Evolutionary conservation across 2,888 invertebrate species (phyloP), one percentile per base, ranked within the genome.

Genomic region (Plebejus anna): DNA sequence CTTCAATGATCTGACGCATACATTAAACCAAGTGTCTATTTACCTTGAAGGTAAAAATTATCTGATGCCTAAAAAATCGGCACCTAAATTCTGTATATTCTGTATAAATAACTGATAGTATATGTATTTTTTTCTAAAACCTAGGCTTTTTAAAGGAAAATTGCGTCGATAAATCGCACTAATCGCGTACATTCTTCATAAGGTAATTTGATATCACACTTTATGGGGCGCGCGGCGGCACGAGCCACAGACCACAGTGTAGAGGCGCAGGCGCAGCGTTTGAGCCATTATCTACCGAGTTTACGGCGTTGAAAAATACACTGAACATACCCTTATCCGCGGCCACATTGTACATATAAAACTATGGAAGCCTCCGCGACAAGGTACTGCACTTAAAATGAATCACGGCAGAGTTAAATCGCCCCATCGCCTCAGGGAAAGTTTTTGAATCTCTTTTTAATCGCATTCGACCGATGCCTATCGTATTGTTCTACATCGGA

Each of bases 401-500:
- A 83, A 84, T 84, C 84, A 82, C 83, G 83, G 84, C 85, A 84
- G 86, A 83, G 84, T 84, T 85, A 84, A 86, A 89, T 86, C 85
- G 85, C 88, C 83, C 85, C 82, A 85, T 85, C 85, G 86, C 87
- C 86, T 81, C 84, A 83, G 82, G 85, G 83, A 84, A 86, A 81
- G 83, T 86, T 85, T 88, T 88, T 84, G 82, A 85, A 84, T 84
- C 85, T 88, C 84, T 87, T 88, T 90, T 90, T 89, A 88, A 88
- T 90, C 87, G 84, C 84, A 85, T 85, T 83, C 83, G 82, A 79
- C 80, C 84, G 89, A 90, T 92, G 85, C 84, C 87, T 90, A 90
- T 91, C 90, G 88, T 88, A 90, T 91, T 90, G 91, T 91, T 87
- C 88, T 86, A 89, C 88, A 88, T 87, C 83, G 86, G 86, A 89